These are phyloP conservation scores for Petaurus breviceps DNA, from an alignment of 2,113 vertebrate species.

Conservation along the genomic window DNA sequence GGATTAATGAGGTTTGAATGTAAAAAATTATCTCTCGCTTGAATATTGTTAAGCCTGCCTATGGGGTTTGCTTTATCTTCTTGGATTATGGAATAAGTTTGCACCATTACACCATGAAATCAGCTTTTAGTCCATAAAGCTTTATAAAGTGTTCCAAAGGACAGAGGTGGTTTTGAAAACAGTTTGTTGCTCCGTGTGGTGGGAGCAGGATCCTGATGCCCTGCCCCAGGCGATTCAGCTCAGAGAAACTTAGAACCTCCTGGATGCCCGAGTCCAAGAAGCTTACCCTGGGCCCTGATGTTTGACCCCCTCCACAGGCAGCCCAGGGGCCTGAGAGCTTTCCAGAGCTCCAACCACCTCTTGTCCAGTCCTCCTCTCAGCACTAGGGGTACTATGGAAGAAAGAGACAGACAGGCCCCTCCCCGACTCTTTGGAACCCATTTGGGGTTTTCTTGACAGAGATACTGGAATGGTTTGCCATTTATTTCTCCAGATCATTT, in stretches of 20 bases:
- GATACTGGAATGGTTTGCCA: too few relatives aligned
- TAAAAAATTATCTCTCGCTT: conserved; percentile 17
- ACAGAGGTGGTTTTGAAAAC: conserved; percentile 32
- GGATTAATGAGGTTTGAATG: background rate
- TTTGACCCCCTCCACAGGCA: background rate
- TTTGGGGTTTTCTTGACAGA: too few relatives aligned
- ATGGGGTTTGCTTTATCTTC: conserved; percentile 24
- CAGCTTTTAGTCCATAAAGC: conserved; percentile 15
- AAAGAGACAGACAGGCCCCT: background rate
- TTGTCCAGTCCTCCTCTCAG: background rate
- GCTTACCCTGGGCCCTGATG: background rate
- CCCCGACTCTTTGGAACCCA: too few relatives aligned
- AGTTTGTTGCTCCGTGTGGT: background rate
- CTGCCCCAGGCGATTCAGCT: background rate
- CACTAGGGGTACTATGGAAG: background rate
- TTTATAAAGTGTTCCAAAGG: conserved; percentile 21
- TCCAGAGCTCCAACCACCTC: background rate
- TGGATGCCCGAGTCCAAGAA: background rate
- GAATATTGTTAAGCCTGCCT: background rate
- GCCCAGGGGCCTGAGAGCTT: background rate
- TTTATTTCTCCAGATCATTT: too few relatives aligned
- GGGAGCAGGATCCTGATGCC: background rate
- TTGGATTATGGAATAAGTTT: conserved; percentile 6
- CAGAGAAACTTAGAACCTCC: background rate
- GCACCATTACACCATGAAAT: background rate